Conservation (phyloP, 2,797 vertebrate genomes). For the Danio jaintianensis region DNA sequence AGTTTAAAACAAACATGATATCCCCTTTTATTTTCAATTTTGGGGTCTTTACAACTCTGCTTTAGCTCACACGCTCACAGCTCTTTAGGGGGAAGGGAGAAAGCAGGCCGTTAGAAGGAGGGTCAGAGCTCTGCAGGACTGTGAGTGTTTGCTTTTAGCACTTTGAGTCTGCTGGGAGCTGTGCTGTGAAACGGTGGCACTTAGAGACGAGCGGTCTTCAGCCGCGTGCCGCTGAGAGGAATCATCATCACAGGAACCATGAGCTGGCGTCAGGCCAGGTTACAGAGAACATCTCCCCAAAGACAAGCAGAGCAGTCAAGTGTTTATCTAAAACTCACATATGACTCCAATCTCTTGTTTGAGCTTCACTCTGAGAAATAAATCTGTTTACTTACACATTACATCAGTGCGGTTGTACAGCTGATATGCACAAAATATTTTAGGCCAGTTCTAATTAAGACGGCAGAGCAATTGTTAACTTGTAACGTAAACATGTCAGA, state of each 20-base stretch:
- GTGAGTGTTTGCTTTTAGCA: conserved; percentile 62
- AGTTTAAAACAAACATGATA: no score
- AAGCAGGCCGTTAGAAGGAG: not conserved
- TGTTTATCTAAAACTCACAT: conserved; percentile 44
- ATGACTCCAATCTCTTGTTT: not conserved
- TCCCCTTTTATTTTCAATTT: not conserved
- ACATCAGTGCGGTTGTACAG: not conserved
- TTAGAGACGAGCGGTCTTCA: conserved; percentile 50
- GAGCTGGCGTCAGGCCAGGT: conserved; percentile 44
- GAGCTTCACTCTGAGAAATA: not conserved
- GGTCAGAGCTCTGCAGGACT: conserved; percentile 38
- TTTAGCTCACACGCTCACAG: conserved; percentile 14
- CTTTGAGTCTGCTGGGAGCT: conserved; percentile 50
- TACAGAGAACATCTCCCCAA: conserved; percentile 53
- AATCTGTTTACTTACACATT: not conserved
- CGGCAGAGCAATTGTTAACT: not conserved
- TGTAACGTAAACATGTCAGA: not conserved
- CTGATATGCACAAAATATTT: not conserved
- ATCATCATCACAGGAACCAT: conserved; percentile 28
- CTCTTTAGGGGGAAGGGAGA: not conserved
- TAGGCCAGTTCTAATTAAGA: not conserved
- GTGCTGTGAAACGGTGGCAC: conserved; percentile 62
- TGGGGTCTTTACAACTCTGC: not conserved
- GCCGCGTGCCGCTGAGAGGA: conserved; percentile 38
- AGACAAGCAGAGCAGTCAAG: conserved; percentile 14